These are phyloP conservation scores for Zaprionus ghesquierei DNA, from an alignment of 1,140 invertebrate genomes.

Conservation along the genomic window DNA sequence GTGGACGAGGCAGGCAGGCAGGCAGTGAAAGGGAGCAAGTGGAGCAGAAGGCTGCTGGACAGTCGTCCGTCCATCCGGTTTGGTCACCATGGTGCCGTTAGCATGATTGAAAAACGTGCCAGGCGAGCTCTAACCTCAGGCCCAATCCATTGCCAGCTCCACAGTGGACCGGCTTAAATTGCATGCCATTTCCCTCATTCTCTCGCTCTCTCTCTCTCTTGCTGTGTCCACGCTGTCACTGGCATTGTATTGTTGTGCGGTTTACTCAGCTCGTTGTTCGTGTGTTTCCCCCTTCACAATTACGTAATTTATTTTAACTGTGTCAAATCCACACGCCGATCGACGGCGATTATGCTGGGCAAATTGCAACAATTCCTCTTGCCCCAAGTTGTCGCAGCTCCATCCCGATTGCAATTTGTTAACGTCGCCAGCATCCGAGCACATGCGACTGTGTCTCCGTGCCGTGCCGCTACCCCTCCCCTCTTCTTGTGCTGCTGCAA, in stretches of 20 bases:
- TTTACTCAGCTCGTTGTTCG: constrained; percentile 25
- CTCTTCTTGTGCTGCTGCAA: too few species aligned
- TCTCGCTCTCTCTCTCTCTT: not conserved
- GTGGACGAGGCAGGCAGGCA: not conserved
- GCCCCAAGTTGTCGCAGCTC: constrained; percentile 14
- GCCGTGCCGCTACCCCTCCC: not conserved
- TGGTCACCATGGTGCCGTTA: constrained; percentile 62
- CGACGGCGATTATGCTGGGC: constrained; percentile 77
- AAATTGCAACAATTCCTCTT: constrained; percentile 74
- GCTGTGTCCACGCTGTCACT: constrained; percentile 46
- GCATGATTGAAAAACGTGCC: constrained; percentile 79
- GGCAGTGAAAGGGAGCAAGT: not conserved
- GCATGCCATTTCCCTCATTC: constrained; percentile 40
- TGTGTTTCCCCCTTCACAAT: constrained; percentile 58
- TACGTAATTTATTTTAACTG: constrained; percentile 81
- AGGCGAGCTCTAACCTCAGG: constrained; percentile 23
- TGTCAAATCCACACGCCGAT: constrained; percentile 79
- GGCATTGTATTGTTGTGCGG: constrained; percentile 49
- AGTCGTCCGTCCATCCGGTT: not conserved
- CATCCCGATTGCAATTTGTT: constrained; percentile 65
- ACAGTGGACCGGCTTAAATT: constrained; percentile 50
- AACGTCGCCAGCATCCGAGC: constrained; percentile 64
- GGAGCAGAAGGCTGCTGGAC: not conserved
- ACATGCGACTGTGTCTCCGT: constrained; percentile 7
- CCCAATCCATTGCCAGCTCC: constrained; percentile 19